A percentile compares a stretch with the other conserved stretches of the same genome.
phyloP scores from a whole-genome alignment of 2,888 invertebrate species.

The Noctua fimbriata region DNA sequence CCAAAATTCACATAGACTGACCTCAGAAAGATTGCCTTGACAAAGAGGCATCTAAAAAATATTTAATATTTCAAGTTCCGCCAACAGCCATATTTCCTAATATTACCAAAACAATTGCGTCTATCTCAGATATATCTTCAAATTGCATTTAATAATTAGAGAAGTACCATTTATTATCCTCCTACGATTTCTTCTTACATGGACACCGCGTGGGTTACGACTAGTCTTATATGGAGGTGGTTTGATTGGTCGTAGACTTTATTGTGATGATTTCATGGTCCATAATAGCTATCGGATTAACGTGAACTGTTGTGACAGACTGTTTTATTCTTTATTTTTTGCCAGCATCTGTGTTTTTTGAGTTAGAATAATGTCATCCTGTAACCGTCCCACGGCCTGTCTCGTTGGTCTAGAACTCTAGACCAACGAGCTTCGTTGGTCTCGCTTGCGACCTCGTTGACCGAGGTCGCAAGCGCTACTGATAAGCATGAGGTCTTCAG shows the following conservation, averaged over 20 bases:
- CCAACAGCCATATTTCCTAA: conserved; percentile 50
- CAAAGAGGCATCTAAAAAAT: conserved; percentile 15
- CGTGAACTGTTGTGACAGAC: conserved; percentile 14
- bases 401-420: neutral
- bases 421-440: too few species aligned
- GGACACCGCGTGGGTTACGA: conserved; percentile 54
- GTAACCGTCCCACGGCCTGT: neutral
- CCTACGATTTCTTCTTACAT: conserved; percentile 62
- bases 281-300: conserved; percentile 25
- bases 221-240: conserved; percentile 54
- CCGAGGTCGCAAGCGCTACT: neutral
- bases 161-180: conserved; percentile 60
- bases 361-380: neutral
- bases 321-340: conserved; percentile 7
- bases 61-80: conserved; percentile 28
- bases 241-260: conserved; percentile 46
- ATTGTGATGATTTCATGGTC: conserved; percentile 59
- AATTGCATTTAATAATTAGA: conserved; percentile 61
- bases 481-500: neutral
- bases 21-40: conserved; percentile 45
- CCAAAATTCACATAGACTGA: conserved; percentile 14
- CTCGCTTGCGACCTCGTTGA: too few species aligned
- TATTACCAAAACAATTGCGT: conserved; percentile 62
- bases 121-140: conserved; percentile 41
- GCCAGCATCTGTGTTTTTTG: neutral